phyloP scores from a whole-genome alignment of 1,140 invertebrate species.

The Nephotettix cincticeps region DNA sequence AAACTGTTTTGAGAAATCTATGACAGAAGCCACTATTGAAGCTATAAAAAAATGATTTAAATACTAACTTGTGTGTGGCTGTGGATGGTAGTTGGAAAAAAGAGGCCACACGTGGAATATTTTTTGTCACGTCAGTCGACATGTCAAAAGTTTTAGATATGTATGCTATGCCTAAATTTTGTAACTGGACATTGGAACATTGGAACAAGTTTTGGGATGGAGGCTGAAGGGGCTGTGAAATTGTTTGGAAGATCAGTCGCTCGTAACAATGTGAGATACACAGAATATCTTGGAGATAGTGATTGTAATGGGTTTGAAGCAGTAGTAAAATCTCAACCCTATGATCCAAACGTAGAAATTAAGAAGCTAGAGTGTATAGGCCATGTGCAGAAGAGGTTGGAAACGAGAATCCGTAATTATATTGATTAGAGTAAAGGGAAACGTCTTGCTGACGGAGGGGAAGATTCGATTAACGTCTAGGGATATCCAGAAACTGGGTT shows the following conservation, averaged over 20 bases:
- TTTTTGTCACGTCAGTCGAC: too few species aligned
- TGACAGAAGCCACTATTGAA: too few species aligned
- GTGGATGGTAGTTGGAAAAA: too few species aligned
- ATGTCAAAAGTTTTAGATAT: too few species aligned
- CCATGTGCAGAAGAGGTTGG: constrained; percentile 30
- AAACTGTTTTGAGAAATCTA: too few species aligned
- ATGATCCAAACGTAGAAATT: background rate
- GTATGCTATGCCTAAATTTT: too few species aligned
- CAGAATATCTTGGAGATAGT: constrained; percentile 35
- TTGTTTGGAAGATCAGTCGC: constrained; percentile 36
- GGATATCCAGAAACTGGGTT: constrained; percentile 4
- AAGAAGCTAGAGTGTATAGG: constrained; percentile 28
- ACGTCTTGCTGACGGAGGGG: background rate
- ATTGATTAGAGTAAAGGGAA: background rate
- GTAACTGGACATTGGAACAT: too few species aligned
- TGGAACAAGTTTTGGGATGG: constrained; percentile 38
- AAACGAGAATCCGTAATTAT: background rate
- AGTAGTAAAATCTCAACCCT: constrained; percentile 12
- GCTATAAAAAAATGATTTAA: too few species aligned
- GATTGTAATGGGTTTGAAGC: constrained; percentile 27
- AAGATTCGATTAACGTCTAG: background rate
- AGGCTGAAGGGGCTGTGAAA: constrained; percentile 33
- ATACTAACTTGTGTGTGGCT: too few species aligned
- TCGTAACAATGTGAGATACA: constrained; percentile 30
- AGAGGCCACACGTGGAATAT: too few species aligned